Evolutionary conservation across 2,797 vertebrate genomes (phyloP).

Genomic region (Parambassis ranga): DNA sequence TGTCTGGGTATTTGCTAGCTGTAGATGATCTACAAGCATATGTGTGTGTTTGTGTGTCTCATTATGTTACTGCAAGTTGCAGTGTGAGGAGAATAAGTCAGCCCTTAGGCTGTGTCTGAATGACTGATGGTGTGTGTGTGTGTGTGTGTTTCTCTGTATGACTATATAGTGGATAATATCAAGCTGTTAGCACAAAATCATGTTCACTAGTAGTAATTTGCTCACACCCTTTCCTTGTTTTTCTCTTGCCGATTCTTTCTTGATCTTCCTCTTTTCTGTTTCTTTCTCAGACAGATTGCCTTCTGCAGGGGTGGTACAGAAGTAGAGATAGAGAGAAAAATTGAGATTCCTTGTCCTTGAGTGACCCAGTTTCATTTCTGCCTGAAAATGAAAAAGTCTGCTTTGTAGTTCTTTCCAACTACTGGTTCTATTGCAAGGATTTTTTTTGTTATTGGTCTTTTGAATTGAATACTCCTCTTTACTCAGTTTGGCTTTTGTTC

Average conservation of each 20-base stretch:
- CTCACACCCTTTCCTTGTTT: slow-evolving; percentile 22
- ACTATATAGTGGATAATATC: slow-evolving; percentile 43
- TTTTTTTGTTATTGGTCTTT: slow-evolving; percentile 28
- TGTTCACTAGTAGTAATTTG: slow-evolving; percentile 56
- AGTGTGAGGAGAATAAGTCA: slow-evolving; percentile 38
- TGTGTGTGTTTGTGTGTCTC: slow-evolving; percentile 24
- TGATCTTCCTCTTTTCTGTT: slow-evolving; percentile 23
- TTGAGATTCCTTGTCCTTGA: slow-evolving; percentile 66
- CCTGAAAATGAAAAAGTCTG: slow-evolving; percentile 43
- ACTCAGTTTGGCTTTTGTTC: neutral
- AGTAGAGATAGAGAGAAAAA: slow-evolving; percentile 38
- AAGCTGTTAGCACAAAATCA: slow-evolving; percentile 58
- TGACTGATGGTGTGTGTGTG: slow-evolving; percentile 38
- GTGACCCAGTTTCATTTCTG: slow-evolving; percentile 58
- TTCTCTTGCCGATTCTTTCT: slow-evolving; percentile 7
- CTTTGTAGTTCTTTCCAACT: slow-evolving; percentile 26
- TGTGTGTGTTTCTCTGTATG: slow-evolving; percentile 10
- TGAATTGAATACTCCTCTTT: slow-evolving; percentile 32
- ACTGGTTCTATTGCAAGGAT: slow-evolving; percentile 16
- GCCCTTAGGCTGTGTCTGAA: slow-evolving; percentile 27
- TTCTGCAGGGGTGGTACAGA: slow-evolving; percentile 55
- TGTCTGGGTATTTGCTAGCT: slow-evolving; percentile 51
- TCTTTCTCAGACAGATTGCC: slow-evolving; percentile 56
- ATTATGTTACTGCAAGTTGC: slow-evolving; percentile 38
- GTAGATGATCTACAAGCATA: slow-evolving; percentile 30